phyloP scores from a whole-genome alignment of 2,888 invertebrate genomes.

The Drosophila kuntzei region DNA sequence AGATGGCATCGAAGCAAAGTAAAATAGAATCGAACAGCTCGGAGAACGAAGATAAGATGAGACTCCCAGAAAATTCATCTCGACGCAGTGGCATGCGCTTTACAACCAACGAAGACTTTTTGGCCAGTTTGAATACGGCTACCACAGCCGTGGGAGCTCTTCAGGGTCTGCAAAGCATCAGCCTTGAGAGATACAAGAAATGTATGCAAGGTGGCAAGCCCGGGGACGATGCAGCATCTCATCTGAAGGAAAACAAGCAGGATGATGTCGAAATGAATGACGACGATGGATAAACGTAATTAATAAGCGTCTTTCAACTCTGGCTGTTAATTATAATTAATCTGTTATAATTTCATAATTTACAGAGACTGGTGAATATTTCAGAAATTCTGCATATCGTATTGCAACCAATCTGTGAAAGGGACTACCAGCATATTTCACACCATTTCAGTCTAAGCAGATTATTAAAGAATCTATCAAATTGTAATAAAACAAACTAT shows the following conservation, averaged over 20 bases:
- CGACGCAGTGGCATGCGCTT: constrained; percentile 48
- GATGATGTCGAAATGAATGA: neutral
- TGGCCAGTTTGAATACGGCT: constrained; percentile 40
- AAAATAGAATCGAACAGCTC: neutral
- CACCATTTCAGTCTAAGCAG: neutral
- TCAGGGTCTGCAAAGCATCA: constrained; percentile 20
- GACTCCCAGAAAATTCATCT: neutral
- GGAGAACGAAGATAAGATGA: constrained; percentile 4
- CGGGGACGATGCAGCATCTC: neutral
- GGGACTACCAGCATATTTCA: neutral
- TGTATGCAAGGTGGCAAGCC: constrained; percentile 6
- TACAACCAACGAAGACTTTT: constrained; percentile 35
- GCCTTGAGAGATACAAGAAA: constrained; percentile 39
- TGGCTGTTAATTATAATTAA: neutral
- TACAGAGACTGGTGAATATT: neutral
- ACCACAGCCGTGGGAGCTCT: constrained; percentile 38
- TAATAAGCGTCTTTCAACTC: neutral
- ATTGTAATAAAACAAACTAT: neutral
- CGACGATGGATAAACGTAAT: neutral
- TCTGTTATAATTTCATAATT: neutral
- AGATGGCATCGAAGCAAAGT: neutral
- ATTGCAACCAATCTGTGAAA: neutral
- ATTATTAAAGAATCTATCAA: neutral
- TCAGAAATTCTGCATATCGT: neutral
- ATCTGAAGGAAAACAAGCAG: neutral